These are phyloP conservation scores for Montifringilla adamsi DNA, from an alignment of 2,113 vertebrate genomes.

Conservation along the genomic window DNA sequence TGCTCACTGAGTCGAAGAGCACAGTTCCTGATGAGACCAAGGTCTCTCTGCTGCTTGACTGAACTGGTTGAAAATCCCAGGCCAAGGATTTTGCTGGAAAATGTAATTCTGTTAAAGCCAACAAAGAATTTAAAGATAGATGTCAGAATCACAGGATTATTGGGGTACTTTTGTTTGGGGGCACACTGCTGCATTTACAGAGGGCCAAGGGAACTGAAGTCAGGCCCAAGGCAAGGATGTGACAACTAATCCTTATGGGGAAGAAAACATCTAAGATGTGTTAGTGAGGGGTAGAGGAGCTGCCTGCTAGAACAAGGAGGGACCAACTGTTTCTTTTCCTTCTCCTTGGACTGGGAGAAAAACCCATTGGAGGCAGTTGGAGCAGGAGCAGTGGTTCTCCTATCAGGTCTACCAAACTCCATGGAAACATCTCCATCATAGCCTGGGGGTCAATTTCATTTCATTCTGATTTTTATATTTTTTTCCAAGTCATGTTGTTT, in stretches of 20 bases:
- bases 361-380: rapidly evolving
- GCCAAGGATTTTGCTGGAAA: neutral
- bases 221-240: neutral
- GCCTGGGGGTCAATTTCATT: neutral
- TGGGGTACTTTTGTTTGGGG: neutral
- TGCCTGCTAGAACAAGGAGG: neutral
- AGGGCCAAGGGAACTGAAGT: neutral
- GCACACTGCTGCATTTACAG: neutral
- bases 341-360: neutral
- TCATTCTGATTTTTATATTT: neutral
- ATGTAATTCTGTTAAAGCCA: neutral
- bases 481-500: neutral
- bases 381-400: neutral
- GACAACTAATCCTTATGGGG: neutral
- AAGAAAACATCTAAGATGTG: neutral
- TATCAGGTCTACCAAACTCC: neutral
- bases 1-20: neutral
- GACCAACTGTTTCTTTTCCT: neutral
- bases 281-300: neutral
- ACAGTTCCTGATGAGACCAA: rapidly evolving
- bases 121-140: neutral
- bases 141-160: neutral
- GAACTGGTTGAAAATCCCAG: neutral
- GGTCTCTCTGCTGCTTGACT: neutral
- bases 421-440: neutral